Conservation (phyloP, 2,113 vertebrate species). For the Nerophis ophidion region DNA sequence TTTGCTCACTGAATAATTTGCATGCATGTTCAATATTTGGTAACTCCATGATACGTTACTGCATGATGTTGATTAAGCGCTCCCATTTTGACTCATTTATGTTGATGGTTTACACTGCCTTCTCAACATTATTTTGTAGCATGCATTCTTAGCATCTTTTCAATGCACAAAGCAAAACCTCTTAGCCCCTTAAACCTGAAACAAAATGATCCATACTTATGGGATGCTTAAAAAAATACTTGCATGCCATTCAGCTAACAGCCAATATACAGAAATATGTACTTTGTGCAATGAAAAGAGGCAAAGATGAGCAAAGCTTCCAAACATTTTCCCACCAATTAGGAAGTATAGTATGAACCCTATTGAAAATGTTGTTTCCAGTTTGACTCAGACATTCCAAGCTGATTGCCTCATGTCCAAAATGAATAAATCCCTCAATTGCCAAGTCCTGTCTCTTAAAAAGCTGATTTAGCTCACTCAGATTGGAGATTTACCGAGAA, state of each 20-base stretch:
- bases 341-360: conserved; percentile 78
- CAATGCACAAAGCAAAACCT: conserved; percentile 68
- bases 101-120: conserved; percentile 72
- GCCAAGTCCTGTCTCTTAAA: conserved; percentile 17
- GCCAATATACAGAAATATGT: conserved; percentile 44
- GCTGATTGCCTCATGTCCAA: conserved; percentile 25
- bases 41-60: conserved; percentile 15
- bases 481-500: conserved; percentile 60
- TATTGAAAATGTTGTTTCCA: conserved; percentile 75
- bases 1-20: conserved; percentile 10
- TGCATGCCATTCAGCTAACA: conserved; percentile 39
- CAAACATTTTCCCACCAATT: conserved; percentile 58
- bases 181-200: conserved; percentile 36
- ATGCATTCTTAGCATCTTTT: conserved; percentile 69
- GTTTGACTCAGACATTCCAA: conserved; percentile 49
- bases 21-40: conserved; percentile 5
- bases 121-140: conserved; percentile 66
- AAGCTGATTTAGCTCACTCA: conserved; percentile 29
- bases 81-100: conserved; percentile 74
- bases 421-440: conserved; percentile 31
- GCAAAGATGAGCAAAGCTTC: conserved; percentile 70
- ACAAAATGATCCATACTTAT: conserved; percentile 44
- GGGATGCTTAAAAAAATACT: conserved; percentile 36
- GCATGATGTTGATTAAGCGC: conserved; percentile 20
- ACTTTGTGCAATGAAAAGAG: conserved; percentile 76